Percentiles rank a stretch among this genome's conserved stretches.
Evolutionary conservation across 2,797 vertebrate genomes (phyloP).

Genomic region (Ctenopoma multispine): DNA sequence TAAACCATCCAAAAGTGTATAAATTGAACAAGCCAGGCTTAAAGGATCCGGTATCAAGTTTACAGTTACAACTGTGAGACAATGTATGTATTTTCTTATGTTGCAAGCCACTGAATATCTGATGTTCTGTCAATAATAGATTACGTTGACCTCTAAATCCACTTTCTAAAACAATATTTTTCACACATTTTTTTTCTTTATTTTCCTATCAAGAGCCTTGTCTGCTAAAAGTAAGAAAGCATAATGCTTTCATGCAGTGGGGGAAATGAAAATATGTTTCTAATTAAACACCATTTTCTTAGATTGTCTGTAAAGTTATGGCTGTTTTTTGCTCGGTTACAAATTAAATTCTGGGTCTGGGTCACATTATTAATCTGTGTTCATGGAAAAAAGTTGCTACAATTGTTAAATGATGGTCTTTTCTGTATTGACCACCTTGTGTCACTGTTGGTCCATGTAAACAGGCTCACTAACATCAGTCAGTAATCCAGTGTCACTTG

Average conservation of each 20-base stretch:
- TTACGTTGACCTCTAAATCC: not conserved
- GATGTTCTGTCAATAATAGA: not conserved
- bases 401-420: not conserved
- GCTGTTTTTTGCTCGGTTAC: not conserved
- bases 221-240: not conserved
- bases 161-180: not conserved
- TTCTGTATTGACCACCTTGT: constrained; percentile 41
- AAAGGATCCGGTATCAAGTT: not conserved
- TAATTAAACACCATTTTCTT: not conserved
- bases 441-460: constrained; percentile 37
- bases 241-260: not conserved
- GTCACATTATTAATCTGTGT: not conserved
- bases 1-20: not conserved
- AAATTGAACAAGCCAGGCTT: not conserved
- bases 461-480: not conserved
- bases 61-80: not conserved
- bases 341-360: not conserved
- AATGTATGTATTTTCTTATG: no score
- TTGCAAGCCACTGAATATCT: no score
- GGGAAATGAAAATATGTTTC: not conserved
- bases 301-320: not conserved
- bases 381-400: no score
- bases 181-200: not conserved
- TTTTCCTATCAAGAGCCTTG: not conserved
- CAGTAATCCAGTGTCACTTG: not conserved